A percentile compares a stretch with the other conserved stretches of the same genome.
Conservation (phyloP, 2,113 vertebrate genomes). For the Hippolais icterina region DNA sequence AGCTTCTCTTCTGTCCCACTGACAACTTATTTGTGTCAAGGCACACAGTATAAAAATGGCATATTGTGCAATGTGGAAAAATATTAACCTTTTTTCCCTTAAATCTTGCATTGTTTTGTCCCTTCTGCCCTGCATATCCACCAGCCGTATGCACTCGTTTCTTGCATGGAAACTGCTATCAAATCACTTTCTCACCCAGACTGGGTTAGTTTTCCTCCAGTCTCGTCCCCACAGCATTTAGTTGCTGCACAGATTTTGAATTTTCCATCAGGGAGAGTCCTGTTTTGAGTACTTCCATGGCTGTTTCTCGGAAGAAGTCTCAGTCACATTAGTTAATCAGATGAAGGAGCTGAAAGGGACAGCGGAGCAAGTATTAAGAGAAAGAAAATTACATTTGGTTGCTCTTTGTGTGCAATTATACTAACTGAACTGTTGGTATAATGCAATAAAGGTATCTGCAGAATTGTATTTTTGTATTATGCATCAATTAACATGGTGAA, state of each 20-base stretch:
- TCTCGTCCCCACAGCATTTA: background rate
- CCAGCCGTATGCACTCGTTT: background rate
- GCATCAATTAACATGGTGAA: conserved; percentile 37
- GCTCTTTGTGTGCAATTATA: conserved; percentile 75
- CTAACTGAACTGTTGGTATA: conserved; percentile 73
- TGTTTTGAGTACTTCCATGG: background rate
- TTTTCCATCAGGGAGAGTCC: background rate
- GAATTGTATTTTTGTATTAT: conserved; percentile 43
- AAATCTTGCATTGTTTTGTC: background rate
- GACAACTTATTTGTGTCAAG: background rate
- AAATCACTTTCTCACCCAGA: background rate
- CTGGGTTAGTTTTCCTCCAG: background rate
- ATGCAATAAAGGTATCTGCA: conserved; percentile 65
- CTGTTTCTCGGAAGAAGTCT: conserved; percentile 70
- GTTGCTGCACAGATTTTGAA: background rate
- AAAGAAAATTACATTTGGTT: conserved; percentile 75
- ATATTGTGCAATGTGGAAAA: background rate
- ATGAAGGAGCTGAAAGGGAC: conserved; percentile 74
- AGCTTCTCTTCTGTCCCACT: background rate
- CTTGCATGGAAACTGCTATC: background rate
- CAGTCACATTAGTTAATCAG: conserved; percentile 74
- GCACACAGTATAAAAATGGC: background rate
- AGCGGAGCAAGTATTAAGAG: conserved; percentile 66
- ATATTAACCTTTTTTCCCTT: background rate
- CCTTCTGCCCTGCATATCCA: background rate